Evolutionary conservation across 1,140 invertebrate genomes (phyloP).

Genomic region (Hydropsyche tenuis): DNA sequence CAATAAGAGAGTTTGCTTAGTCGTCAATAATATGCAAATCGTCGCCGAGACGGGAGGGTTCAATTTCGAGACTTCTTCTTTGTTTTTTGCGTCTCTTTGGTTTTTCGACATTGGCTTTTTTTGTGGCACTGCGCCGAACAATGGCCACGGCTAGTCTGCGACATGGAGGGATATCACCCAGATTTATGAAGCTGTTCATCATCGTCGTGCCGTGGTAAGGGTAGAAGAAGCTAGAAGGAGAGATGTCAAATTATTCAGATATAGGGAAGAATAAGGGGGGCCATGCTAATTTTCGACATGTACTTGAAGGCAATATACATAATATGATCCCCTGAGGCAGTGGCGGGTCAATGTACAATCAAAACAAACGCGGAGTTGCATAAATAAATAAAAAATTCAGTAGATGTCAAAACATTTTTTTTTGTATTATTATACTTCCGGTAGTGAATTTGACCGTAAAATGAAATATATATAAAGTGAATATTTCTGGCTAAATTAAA

Average conservation of each 20-base stretch:
- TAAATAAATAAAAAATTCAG: no score
- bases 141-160: not conserved
- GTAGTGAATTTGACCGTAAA: no score
- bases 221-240: not conserved
- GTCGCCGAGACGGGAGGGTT: not conserved
- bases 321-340: not conserved
- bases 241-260: constrained; percentile 7
- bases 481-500: no score
- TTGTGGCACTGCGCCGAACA: not conserved
- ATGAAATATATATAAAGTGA: no score
- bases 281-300: constrained; percentile 14
- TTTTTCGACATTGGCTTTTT: not conserved
- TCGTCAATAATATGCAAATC: constrained; percentile 15
- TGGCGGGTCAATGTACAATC: no score
- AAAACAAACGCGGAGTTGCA: no score
- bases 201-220: not conserved
- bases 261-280: constrained; percentile 4
- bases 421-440: no score
- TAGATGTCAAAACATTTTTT: no score
- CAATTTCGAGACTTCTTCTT: not conserved
- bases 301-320: not conserved
- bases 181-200: constrained; percentile 17
- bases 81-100: not conserved
- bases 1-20: not conserved
- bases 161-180: not conserved